phyloP scores from a whole-genome alignment of 1,140 invertebrate genomes.

The Ostrea denselamellosa region DNA sequence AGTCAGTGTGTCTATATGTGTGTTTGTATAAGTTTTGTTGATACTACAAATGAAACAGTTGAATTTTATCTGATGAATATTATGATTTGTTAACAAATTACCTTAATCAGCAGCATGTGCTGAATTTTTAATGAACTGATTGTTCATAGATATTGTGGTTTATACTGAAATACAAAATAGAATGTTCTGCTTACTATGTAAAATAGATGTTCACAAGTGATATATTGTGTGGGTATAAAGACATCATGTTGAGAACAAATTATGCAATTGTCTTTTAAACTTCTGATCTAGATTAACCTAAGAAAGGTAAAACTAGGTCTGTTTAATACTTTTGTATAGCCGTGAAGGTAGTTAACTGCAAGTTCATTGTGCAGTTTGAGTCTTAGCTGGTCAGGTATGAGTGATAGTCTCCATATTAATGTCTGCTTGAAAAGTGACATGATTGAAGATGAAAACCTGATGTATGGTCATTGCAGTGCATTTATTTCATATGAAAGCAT shows the following conservation, averaged over 20 bases:
- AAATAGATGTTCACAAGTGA: not conserved
- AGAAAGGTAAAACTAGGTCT: constrained; percentile 17
- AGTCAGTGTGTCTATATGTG: not conserved
- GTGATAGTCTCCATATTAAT: not conserved
- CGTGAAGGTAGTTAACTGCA: not conserved
- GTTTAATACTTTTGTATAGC: not conserved
- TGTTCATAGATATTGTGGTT: not conserved
- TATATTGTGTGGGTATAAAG: not conserved
- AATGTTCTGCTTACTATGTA: constrained; percentile 7
- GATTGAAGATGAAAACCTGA: not conserved
- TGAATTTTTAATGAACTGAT: not conserved
- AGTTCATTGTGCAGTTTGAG: not conserved
- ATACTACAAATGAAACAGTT: no score
- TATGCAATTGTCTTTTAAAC: not conserved
- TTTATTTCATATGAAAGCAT: not conserved
- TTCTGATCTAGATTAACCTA: not conserved
- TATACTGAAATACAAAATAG: not conserved
- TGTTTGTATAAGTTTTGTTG: no score
- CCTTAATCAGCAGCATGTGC: no score
- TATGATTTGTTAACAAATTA: no score
- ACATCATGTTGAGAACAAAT: not conserved
- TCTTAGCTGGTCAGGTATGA: not conserved
- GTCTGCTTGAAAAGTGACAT: not conserved
- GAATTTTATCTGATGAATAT: no score
- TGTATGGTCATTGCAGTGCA: not conserved